Percentiles rank a stretch among this genome's conserved stretches.
These are phyloP conservation scores for Dendronephthya gigantea DNA, from an alignment of 64 coral and sea anemone species.

Conservation along the genomic window DNA sequence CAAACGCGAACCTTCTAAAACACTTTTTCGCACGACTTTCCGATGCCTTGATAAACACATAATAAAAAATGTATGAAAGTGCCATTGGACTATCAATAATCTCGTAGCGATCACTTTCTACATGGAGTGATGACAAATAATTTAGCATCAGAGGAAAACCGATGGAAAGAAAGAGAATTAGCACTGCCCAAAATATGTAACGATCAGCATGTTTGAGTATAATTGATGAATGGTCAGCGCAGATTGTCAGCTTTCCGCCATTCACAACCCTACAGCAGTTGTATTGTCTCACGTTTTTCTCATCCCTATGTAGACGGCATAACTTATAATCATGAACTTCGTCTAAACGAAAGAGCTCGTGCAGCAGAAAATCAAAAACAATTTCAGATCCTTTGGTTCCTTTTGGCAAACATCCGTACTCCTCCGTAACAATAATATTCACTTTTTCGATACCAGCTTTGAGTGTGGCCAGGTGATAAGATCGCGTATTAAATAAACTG, in stretches of 20 bases:
- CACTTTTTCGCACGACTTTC: too few relatives aligned
- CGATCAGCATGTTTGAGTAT: background rate
- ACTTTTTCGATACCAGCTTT: too few relatives aligned
- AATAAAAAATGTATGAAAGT: too few relatives aligned
- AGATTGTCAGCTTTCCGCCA: background rate
- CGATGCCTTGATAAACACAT: too few relatives aligned
- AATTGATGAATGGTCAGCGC: background rate
- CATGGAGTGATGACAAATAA: background rate
- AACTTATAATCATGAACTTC: too few relatives aligned
- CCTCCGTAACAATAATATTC: too few relatives aligned
- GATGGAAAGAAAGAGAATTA: background rate
- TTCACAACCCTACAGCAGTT: background rate
- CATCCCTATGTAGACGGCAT: too few relatives aligned
- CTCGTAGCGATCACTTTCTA: background rate
- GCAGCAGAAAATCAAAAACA: background rate
- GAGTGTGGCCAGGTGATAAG: too few relatives aligned
- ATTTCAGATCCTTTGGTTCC: background rate
- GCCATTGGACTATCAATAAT: background rate
- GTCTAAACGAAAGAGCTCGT: background rate
- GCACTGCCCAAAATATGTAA: background rate
- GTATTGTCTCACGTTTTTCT: too few relatives aligned
- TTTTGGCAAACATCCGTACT: background rate
- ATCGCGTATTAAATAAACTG: too few relatives aligned
- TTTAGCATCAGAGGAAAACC: background rate
- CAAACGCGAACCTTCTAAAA: background rate